phyloP scores from a whole-genome alignment of 2,888 invertebrate species.

The Troilus luridus region DNA sequence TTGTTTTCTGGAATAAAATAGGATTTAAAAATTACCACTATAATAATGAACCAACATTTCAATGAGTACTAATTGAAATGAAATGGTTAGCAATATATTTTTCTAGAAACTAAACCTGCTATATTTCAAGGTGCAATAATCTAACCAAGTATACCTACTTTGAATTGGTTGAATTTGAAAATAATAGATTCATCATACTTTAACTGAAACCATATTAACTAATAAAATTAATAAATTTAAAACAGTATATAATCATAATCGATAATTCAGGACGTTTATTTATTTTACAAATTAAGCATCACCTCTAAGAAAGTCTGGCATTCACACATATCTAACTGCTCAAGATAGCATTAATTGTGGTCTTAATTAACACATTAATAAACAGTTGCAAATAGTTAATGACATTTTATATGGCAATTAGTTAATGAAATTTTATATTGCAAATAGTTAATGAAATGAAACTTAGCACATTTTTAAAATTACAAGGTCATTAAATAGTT shows the following conservation, averaged over 20 bases:
- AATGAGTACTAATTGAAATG: background rate
- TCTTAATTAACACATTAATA: background rate
- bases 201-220: background rate
- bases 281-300: background rate
- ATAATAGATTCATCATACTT: background rate
- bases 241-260: background rate
- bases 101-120: background rate
- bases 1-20: constrained; percentile 23
- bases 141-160: background rate
- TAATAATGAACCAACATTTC: background rate
- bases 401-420: too few relatives aligned
- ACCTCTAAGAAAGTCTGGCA: background rate
- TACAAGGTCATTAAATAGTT: background rate
- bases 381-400: background rate
- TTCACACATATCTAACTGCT: background rate
- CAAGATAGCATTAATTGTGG: background rate
- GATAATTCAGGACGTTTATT: background rate
- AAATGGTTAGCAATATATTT: too few relatives aligned
- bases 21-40: background rate
- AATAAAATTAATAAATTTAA: background rate
- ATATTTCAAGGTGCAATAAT: background rate
- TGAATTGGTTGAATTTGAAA: background rate
- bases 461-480: background rate
- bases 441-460: background rate
- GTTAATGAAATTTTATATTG: too few relatives aligned